Evolutionary conservation across 1,140 invertebrate species (phyloP), one percentile per base, ranked within the genome.

Genomic region (Lordiphosa mommai): DNA sequence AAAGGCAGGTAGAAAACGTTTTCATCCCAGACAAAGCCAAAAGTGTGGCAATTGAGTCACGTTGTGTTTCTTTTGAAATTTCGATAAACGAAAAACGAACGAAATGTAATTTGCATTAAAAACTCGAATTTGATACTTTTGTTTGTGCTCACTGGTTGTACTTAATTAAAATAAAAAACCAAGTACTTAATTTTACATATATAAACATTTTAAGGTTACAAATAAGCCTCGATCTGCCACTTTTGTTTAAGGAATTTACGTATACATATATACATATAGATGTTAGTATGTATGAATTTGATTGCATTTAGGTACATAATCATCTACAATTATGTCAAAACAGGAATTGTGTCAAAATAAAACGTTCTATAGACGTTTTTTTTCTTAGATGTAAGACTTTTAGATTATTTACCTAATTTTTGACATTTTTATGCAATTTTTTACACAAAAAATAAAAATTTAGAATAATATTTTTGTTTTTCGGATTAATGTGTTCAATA

Each of bases 31-130:
- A 46, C 64, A 68, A 68, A 68, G 33, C 53, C 47, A 41, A 68
- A 67, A 47, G 53, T 69, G 65, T 68, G 65, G 65, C 65, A 68
- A 69, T 69, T 69, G 65, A 69, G 65, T 69, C 65, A 69, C 65
- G 41, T 30, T 56, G 20, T 56, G 20, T 38, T 46, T 34, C 53
- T 13, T 32, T 23, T 17, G 37, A 63, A 44, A 49, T 48, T 37
- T 27, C 36, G 32, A 34, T 33, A 20, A 33, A 37, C 49, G 30
- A 36, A 49, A 49, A 38, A 34, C 17, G 20, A 10, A 48, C 12
- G n/a, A 29, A 49, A 12, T 44, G 33, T 47, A 50, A 66, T 67
- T 67, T 66, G 43, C 63, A 66, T 66, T 12, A 13, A 36, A 20
- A 57, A 44, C 23, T 47, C 44, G 43, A 27, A 63, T 63, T 16